Percentiles rank a stretch among this genome's conserved stretches.
Conservation (phyloP, 2,113 vertebrate genomes). For the Platichthys flesus region DNA sequence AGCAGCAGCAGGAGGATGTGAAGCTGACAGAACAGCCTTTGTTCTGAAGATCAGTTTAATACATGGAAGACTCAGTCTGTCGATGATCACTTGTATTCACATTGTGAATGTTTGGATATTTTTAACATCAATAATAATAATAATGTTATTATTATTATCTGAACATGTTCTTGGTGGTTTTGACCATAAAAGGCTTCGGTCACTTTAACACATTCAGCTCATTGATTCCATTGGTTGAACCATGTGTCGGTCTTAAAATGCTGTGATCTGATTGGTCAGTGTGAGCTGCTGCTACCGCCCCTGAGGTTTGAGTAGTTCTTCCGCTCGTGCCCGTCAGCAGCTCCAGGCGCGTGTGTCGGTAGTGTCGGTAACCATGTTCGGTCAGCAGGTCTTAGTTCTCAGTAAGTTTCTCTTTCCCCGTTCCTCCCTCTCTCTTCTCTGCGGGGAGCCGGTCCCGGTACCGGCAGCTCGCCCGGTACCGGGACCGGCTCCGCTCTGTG, state of each 20-base stretch:
- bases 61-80: too few species aligned
- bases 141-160: too few species aligned
- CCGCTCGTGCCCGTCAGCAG: slow-evolving; percentile 54
- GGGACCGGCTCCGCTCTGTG: neutral
- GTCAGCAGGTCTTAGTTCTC: slow-evolving; percentile 92
- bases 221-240: slow-evolving; percentile 55
- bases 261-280: slow-evolving; percentile 63
- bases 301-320: slow-evolving; percentile 41
- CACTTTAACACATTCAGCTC: neutral
- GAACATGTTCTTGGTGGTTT: neutral
- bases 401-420: slow-evolving; percentile 82
- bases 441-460: too few species aligned
- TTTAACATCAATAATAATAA: too few species aligned
- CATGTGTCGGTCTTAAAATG: slow-evolving; percentile 10
- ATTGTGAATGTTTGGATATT: too few species aligned
- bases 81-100: too few species aligned
- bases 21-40: too few species aligned
- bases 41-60: too few species aligned
- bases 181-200: slow-evolving; percentile 26
- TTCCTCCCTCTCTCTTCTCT: neutral
- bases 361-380: slow-evolving; percentile 84
- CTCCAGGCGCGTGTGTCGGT: slow-evolving; percentile 21
- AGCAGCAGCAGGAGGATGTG: too few species aligned
- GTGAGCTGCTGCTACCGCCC: neutral
- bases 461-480: accelerated